Evolutionary conservation across 2,113 vertebrate genomes (phyloP).

Genomic region (Amblyornis subalaris): DNA sequence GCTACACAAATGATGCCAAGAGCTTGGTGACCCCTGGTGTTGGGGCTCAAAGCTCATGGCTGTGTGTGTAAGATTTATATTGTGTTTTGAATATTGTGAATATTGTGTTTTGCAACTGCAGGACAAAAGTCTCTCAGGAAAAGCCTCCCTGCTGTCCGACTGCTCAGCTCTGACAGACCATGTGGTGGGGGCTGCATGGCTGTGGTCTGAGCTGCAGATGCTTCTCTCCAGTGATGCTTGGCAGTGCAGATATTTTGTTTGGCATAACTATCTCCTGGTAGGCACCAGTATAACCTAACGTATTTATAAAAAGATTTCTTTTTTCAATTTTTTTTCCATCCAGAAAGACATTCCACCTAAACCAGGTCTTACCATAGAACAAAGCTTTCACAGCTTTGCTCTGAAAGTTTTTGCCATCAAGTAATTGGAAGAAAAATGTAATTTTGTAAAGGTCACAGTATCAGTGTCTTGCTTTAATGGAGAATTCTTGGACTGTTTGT

Average conservation of each 20-base stretch:
- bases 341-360: neutral
- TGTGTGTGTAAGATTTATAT: neutral
- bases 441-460: neutral
- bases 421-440: neutral
- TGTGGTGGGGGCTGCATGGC: neutral
- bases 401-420: neutral
- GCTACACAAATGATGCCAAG: neutral
- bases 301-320: neutral
- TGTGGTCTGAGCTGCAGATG: neutral
- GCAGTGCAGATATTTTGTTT: neutral
- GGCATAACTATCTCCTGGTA: neutral
- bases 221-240: neutral
- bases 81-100: neutral
- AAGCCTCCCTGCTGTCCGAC: neutral
- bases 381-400: neutral
- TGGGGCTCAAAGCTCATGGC: neutral
- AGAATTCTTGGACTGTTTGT: neutral
- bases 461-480: neutral
- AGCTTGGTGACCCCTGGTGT: neutral
- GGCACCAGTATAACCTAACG: neutral
- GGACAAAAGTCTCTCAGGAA: neutral
- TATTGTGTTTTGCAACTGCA: neutral
- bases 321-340: neutral
- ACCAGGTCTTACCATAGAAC: neutral
- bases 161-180: rapidly evolving